Conservation (phyloP, 2,797 vertebrate species). For the Peromyscus attwateri region DNA sequence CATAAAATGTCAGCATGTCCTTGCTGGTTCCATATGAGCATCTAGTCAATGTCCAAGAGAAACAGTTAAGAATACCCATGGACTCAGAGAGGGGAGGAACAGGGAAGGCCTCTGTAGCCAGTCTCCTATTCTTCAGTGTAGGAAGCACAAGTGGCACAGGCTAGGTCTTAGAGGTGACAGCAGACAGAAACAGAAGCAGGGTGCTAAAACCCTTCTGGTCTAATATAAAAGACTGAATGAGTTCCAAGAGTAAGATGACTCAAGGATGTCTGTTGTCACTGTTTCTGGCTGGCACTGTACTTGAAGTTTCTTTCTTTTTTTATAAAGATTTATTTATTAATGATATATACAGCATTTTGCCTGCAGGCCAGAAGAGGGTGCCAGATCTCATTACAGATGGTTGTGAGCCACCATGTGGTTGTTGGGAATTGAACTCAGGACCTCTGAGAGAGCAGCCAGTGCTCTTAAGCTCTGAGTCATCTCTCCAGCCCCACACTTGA, state of each 20-base stretch:
- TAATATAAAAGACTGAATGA: not conserved
- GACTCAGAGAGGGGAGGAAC: fast-evolving
- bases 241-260: not conserved
- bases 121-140: not conserved
- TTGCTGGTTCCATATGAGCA: fast-evolving
- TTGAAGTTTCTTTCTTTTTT: no score
- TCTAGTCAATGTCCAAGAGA: not conserved
- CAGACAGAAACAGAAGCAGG: not conserved
- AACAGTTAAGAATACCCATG: fast-evolving
- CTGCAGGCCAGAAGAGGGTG: no score
- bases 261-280: not conserved
- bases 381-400: no score
- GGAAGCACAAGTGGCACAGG: not conserved
- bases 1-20: not conserved
- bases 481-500: not conserved
- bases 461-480: no score
- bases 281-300: not conserved
- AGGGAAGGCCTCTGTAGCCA: not conserved
- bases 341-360: no score
- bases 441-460: no score
- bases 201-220: not conserved
- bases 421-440: no score
- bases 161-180: not conserved
- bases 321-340: no score
- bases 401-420: no score